phyloP scores from a whole-genome alignment of 2,113 vertebrate genomes.

The Ictalurus punctatus region DNA sequence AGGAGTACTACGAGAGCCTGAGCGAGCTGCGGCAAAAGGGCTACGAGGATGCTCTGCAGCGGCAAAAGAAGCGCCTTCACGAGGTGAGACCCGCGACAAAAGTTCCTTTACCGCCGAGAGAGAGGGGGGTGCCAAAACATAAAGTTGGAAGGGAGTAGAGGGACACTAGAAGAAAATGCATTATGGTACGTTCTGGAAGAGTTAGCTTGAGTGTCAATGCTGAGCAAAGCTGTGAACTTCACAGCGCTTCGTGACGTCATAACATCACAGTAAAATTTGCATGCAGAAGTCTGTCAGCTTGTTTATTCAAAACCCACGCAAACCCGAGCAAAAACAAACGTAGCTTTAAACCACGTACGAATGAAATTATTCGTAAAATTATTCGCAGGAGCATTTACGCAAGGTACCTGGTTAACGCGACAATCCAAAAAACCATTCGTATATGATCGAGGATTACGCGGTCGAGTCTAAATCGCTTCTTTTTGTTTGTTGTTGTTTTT shows the following conservation, averaged over 20 bases:
- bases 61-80: conserved; percentile 83
- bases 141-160: neutral
- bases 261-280: neutral
- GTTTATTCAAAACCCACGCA: neutral
- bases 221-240: neutral
- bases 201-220: neutral
- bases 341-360: neutral
- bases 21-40: conserved; percentile 92
- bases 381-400: neutral
- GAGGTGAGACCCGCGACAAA: conserved; percentile 76
- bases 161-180: neutral
- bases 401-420: neutral
- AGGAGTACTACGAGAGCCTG: conserved; percentile 96
- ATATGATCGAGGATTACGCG: neutral
- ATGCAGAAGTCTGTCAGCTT: neutral
- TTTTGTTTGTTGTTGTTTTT: neutral
- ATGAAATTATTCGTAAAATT: neutral
- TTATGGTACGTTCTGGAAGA: neutral
- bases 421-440: neutral
- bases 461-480: neutral
- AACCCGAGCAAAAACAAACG: neutral
- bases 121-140: neutral
- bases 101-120: neutral
- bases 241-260: neutral
- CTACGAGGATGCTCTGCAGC: conserved; percentile 89